Base-by-base conservation (phyloP, 2,797 vertebrate genomes). In the Discoglossus pictus region DNA sequence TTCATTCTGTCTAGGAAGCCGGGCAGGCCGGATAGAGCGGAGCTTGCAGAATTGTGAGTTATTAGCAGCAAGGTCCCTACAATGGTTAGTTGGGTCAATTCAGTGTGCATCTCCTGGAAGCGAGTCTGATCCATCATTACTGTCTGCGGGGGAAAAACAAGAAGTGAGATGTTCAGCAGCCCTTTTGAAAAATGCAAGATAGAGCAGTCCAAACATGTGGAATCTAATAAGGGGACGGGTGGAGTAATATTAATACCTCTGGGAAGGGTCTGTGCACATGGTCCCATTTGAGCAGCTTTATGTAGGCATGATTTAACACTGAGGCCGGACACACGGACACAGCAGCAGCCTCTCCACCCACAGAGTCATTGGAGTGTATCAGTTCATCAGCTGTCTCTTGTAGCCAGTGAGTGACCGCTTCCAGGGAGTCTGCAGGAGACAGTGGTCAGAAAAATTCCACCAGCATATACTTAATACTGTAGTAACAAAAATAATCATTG, bases 261-360 rank as follows among this genome's bases (percentile, higher is more conserved):
- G 97, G 97, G 78, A 97, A 99, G 13, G 89, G 90, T 20, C 85
- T 90, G 3, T 80, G 83, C 2, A 76, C 17, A 8, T 95, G 93
- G 79, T 98, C 90, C 97, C 96, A 98, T 55, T 79, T 90, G 3
- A 98, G 92, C 68, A 99, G 92, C 51, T 88, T 91, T 72, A 98
- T 78, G 79, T 93, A 99, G 1, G 95, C 96, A 0, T 87, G 87
- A 38, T 96, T 95, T 74, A 94, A 92, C 56, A 97, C 78, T 34
- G 83, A 80, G 10, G 75, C 59, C 2, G 86, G 76, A 52, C 75
- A 77, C 9, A 83, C 78, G 0, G 72, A 80, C 27, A 74, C 74
- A 9, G 86, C 65, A 15, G 84, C 82, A 13, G 80, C 48, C 3
- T 75, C 76, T 0, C 69, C 72, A 13, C 56, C 50, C 0, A 75